Evolutionary conservation across 2,113 vertebrate genomes (phyloP).

Genomic region (Dicaeum eximium): DNA sequence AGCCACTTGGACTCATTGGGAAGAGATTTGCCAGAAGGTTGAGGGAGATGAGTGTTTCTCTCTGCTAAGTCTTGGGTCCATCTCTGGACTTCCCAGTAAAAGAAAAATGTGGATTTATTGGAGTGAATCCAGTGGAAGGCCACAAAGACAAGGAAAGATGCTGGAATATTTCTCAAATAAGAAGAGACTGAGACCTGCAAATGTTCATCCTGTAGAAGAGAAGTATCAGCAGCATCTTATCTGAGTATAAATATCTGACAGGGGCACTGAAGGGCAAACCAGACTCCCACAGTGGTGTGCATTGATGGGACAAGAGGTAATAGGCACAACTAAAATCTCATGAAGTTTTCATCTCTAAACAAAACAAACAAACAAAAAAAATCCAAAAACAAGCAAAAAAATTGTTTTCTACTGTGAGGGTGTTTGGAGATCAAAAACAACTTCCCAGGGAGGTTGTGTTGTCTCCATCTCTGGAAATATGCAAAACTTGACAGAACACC

Average conservation of each 20-base stretch:
- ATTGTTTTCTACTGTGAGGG: background rate
- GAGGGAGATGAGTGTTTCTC: background rate
- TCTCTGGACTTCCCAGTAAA: background rate
- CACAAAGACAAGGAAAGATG: background rate
- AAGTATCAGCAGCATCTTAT: background rate
- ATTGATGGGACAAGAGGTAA: background rate
- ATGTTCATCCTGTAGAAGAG: background rate
- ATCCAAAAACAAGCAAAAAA: background rate
- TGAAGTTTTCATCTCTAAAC: background rate
- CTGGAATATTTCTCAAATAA: background rate
- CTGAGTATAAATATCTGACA: background rate
- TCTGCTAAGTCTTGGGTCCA: background rate
- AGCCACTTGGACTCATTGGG: too few relatives aligned
- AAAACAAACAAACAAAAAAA: background rate
- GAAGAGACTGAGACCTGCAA: background rate
- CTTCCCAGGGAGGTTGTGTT: background rate
- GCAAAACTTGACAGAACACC: accelerated
- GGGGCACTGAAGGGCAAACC: background rate
- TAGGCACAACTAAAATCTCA: background rate
- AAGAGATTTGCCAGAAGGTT: background rate
- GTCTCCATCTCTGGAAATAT: background rate
- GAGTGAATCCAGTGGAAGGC: background rate
- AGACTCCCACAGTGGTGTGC: background rate
- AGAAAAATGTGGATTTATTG: background rate
- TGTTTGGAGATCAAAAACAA: background rate